Base-by-base conservation (phyloP, 2,888 invertebrate species). In the Nymphalis polychloros region DNA sequence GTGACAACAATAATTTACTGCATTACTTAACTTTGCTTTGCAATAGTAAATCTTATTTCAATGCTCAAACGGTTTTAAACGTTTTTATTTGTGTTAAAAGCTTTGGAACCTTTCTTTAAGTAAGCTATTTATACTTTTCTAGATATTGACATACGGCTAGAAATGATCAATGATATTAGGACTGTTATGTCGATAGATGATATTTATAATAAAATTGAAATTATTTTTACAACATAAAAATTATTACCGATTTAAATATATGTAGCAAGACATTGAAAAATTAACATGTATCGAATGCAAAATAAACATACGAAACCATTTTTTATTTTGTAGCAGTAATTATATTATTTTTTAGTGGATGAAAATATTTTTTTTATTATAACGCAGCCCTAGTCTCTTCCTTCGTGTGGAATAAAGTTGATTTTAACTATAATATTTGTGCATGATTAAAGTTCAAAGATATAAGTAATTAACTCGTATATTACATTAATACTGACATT, bases 401-500 rank as follows among this genome's bases (percentile, higher is more conserved):
- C 13, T 41, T 41, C 35, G 10, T 41, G 35, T 10, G 10, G 10
- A 41, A 8, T 41, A 2, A 41, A 41, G 41, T 41, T 41, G 41
- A 13, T 41, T 41, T 13, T 5, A 31, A 6, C 5, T 31, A 6
- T 41, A 13, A 41, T 41, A 41, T 41, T 41, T 41, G 41, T 41
- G 0, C 41, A 41, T 13, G 41, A 41, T 41, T 41, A 41, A 13
- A 41, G 13, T 41, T 41, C 41, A 10, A 3, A 41, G 41, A 41
- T 41, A 41, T 79, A 76, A 76, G 79, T 84, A 82, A 84, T 83
- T 80, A 83, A 83, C 82, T 83, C 83, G 79, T 84, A 80, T 84
- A 84, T 81, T 83, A 78, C 77, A 41, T 77, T 76, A 75, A 66
- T 68, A 68, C 70, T 59, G 72, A 73, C 78, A 76, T 76, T 76